phyloP scores from a whole-genome alignment of 2,113 vertebrate genomes.

The Piaya cayana region DNA sequence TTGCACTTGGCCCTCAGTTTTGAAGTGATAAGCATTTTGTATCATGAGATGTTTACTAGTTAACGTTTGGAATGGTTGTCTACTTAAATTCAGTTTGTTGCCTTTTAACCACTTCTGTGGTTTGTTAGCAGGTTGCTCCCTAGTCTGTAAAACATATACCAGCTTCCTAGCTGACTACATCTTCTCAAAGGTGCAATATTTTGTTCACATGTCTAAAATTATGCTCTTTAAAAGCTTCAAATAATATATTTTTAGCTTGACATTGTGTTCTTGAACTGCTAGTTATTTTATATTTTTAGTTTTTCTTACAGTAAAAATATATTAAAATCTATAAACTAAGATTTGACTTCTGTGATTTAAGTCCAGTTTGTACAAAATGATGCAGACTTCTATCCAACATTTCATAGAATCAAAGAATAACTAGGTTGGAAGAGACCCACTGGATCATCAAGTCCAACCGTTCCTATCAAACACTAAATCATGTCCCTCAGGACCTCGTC shows the following conservation, averaged over 20 bases:
- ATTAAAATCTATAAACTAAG: background rate
- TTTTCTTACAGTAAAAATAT: background rate
- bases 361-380: background rate
- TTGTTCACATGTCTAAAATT: background rate
- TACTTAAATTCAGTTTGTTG: constrained; percentile 18
- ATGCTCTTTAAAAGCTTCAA: background rate
- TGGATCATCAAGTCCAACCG: too few species aligned
- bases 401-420: too few species aligned
- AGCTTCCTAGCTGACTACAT: background rate
- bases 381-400: background rate
- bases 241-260: background rate
- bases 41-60: constrained; percentile 31
- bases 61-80: background rate
- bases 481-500: too few species aligned
- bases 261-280: background rate
- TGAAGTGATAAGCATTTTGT: background rate
- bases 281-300: background rate
- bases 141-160: background rate
- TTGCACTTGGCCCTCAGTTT: constrained; percentile 8
- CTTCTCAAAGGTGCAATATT: background rate
- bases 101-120: background rate
- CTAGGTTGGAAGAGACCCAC: too few species aligned
- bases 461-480: too few species aligned
- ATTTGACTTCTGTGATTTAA: background rate
- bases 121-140: background rate